These are phyloP conservation scores for Acanthis flammea DNA, from an alignment of 2,797 vertebrate species.

Conservation along the genomic window DNA sequence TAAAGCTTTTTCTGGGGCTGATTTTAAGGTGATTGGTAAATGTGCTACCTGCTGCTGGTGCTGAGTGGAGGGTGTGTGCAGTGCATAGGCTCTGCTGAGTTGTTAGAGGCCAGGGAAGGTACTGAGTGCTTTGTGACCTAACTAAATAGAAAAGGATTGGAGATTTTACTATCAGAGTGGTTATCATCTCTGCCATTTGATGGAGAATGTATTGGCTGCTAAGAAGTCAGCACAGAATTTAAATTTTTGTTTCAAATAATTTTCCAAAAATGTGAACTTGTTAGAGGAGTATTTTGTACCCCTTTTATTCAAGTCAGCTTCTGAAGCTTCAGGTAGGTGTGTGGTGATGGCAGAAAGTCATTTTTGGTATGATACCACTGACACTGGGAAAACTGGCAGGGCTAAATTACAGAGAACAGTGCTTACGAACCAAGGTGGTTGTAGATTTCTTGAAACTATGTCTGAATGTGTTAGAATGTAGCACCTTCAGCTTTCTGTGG, in stretches of 20 bases:
- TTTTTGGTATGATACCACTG: fast-evolving
- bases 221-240: background rate
- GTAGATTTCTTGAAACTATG: fast-evolving
- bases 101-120: background rate
- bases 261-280: background rate
- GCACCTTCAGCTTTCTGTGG: background rate
- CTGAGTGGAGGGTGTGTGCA: background rate
- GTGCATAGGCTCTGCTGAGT: background rate
- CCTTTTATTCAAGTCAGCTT: background rate
- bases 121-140: background rate
- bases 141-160: background rate
- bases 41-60: background rate
- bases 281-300: background rate
- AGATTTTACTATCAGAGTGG: background rate
- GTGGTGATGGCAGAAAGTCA: background rate
- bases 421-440: background rate
- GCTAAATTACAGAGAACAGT: background rate
- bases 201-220: background rate
- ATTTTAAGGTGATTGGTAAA: background rate
- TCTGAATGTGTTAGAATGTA: fast-evolving
- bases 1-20: background rate
- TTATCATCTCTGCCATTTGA: background rate
- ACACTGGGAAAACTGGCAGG: background rate
- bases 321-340: background rate
- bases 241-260: background rate